Evolutionary conservation across 2,797 vertebrate genomes (phyloP).

Genomic region (Dendrocincla fuliginosa): DNA sequence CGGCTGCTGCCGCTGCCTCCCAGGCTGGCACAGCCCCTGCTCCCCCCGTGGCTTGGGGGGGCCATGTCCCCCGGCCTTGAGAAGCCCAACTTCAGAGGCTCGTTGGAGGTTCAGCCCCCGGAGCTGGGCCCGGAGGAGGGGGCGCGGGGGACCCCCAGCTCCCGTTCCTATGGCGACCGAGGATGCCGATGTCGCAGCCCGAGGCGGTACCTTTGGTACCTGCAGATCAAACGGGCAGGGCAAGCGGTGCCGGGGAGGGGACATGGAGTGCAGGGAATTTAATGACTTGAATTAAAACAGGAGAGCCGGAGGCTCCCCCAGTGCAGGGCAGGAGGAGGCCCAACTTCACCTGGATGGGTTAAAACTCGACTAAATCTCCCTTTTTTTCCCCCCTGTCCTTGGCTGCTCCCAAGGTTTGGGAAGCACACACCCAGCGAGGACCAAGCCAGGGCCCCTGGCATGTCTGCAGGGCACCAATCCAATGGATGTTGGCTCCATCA

Average conservation of each 20-base stretch:
- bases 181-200: constrained; percentile 58
- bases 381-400: fast-evolving
- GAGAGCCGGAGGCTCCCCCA: neutral
- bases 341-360: neutral
- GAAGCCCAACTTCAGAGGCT: constrained; percentile 44
- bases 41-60: neutral
- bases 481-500: fast-evolving
- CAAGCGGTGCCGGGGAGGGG: constrained; percentile 7
- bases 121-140: constrained; percentile 48
- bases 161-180: constrained; percentile 73
- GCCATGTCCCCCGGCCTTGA: neutral
- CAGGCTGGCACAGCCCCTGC: neutral
- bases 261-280: neutral
- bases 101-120: constrained; percentile 52
- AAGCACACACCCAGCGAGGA: fast-evolving
- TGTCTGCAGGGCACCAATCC: fast-evolving
- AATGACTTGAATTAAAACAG: constrained; percentile 46
- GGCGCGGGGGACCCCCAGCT: neutral
- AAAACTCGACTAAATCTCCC: neutral
- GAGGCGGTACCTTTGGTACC: constrained; percentile 69
- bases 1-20: neutral
- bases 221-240: constrained; percentile 59
- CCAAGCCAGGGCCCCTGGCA: fast-evolving
- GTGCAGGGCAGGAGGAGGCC: neutral
- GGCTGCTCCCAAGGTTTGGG: neutral